Evolutionary conservation across 1,140 invertebrate species (phyloP).

Genomic region (Tribolium madens): DNA sequence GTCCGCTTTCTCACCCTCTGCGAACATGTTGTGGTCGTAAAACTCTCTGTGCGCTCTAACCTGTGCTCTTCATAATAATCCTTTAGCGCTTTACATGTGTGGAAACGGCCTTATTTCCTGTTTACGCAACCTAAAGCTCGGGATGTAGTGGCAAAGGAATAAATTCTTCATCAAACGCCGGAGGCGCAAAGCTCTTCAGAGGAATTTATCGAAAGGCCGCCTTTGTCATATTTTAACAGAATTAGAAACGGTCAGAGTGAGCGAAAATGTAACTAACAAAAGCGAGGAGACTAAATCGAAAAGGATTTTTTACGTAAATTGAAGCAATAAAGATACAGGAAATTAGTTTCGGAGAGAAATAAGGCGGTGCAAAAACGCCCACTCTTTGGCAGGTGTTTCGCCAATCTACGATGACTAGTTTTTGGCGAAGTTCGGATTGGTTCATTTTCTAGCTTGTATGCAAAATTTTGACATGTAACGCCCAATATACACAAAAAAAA

Average conservation of each 20-base stretch:
- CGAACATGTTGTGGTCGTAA: background rate
- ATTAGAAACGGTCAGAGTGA: background rate
- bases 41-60: background rate
- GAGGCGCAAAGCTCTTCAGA: background rate
- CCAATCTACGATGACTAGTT: too few relatives aligned
- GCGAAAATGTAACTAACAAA: background rate
- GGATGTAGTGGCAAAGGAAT: background rate
- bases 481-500: too few relatives aligned
- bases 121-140: background rate
- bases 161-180: background rate
- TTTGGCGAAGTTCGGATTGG: too few relatives aligned
- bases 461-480: too few relatives aligned
- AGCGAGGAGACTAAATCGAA: background rate
- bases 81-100: background rate
- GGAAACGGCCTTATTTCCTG: background rate
- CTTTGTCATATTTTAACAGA: background rate
- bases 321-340: background rate
- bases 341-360: too few relatives aligned
- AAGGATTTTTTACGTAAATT: background rate
- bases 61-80: background rate
- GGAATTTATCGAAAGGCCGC: background rate
- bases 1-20: background rate
- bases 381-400: too few relatives aligned
- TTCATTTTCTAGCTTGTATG: too few relatives aligned
- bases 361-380: too few relatives aligned